These are phyloP conservation scores for Trachymyrmex septentrionalis DNA, from an alignment of 1,140 invertebrate genomes.

Conservation along the genomic window DNA sequence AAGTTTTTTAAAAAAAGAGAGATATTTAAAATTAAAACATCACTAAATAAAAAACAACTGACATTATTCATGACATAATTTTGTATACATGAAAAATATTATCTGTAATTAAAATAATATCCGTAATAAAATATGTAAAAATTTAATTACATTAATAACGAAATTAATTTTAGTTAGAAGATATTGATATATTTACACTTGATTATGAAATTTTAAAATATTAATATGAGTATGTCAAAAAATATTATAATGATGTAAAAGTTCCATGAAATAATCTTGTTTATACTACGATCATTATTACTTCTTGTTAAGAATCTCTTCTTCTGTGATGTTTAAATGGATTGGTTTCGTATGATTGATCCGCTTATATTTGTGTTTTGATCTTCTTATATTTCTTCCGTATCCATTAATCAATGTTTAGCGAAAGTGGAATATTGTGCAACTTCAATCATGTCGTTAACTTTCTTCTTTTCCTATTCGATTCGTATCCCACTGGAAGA, in stretches of 20 bases:
- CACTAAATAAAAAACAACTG: not conserved
- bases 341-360: slow-evolving; percentile 32
- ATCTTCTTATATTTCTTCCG: slow-evolving; percentile 58
- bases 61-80: not conserved
- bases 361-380: slow-evolving; percentile 32
- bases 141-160: not conserved
- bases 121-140: not conserved
- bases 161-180: not conserved
- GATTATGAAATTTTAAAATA: not conserved
- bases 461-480: slow-evolving; percentile 24
- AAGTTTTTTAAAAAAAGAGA: slow-evolving; percentile 19
- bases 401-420: slow-evolving; percentile 68
- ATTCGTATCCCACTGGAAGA: not conserved
- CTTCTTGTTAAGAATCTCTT: slow-evolving; percentile 9
- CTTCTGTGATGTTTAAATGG: not conserved
- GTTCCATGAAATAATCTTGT: not conserved
- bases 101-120: not conserved
- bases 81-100: not conserved
- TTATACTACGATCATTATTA: not conserved
- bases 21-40: not conserved
- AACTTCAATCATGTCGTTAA: slow-evolving; percentile 17
- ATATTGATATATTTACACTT: slow-evolving; percentile 11
- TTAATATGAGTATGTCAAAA: not conserved
- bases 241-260: slow-evolving; percentile 12
- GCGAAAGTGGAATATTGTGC: slow-evolving; percentile 43